These are phyloP conservation scores for Globodera ellingtonae DNA, from an alignment of 1,140 invertebrate genomes.

Conservation along the genomic window DNA sequence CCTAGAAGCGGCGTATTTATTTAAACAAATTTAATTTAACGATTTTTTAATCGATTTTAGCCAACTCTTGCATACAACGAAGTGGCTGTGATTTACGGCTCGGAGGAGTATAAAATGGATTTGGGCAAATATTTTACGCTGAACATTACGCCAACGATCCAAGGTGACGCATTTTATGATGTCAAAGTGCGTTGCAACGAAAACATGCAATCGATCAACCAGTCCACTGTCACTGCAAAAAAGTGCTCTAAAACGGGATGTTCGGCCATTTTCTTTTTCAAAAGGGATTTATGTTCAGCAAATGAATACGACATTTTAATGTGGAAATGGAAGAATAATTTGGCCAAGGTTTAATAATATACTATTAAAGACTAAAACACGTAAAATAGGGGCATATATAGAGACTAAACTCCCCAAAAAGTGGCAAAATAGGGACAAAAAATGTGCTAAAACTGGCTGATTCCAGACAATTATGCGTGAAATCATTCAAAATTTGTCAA, in stretches of 20 bases:
- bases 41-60: not conserved
- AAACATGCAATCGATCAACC: not conserved
- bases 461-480: too few species aligned
- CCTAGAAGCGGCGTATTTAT: too few species aligned
- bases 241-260: not conserved
- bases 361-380: not conserved
- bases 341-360: not conserved
- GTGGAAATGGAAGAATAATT: not conserved
- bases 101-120: not conserved
- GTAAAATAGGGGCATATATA: not conserved
- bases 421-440: too few species aligned
- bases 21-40: too few species aligned
- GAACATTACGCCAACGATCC: not conserved
- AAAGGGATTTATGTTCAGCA: not conserved
- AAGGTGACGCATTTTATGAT: not conserved
- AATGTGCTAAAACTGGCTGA: too few species aligned
- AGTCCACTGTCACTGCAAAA: not conserved
- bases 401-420: too few species aligned
- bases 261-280: not conserved
- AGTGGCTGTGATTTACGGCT: not conserved
- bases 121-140: not conserved
- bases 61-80: not conserved
- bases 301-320: not conserved
- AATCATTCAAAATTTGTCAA: too few species aligned
- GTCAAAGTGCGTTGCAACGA: not conserved